Evolutionary conservation across 2,888 invertebrate genomes (phyloP).

Genomic region (Mimas tiliae): DNA sequence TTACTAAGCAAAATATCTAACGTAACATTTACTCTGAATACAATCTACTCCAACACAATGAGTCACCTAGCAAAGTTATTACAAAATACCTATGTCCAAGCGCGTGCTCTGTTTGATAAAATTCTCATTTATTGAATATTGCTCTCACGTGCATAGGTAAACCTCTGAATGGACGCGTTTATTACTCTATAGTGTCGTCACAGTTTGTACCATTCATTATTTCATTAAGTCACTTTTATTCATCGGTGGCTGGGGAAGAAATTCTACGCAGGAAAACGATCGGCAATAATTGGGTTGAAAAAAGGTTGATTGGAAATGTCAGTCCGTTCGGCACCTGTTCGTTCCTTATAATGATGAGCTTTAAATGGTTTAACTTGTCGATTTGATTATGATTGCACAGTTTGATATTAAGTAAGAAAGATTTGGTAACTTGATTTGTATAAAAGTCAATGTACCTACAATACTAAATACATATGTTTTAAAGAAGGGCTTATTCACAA

Average conservation of each 20-base stretch:
- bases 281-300: slow-evolving; percentile 64
- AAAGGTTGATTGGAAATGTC: slow-evolving; percentile 42
- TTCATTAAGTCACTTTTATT: slow-evolving; percentile 67
- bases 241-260: slow-evolving; percentile 46
- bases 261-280: slow-evolving; percentile 54
- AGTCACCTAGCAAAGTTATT: background rate
- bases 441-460: no score
- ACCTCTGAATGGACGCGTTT: slow-evolving; percentile 27
- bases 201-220: slow-evolving; percentile 51
- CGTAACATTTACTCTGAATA: background rate
- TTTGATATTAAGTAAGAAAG: background rate
- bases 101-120: slow-evolving; percentile 42
- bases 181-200: background rate
- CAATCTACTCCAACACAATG: background rate
- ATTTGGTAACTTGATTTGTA: no score
- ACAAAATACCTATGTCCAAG: background rate
- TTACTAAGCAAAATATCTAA: no score
- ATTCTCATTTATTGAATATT: slow-evolving; percentile 47
- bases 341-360: slow-evolving; percentile 38
- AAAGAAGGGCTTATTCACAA: no score
- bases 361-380: slow-evolving; percentile 31
- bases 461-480: no score
- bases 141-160: slow-evolving; percentile 33
- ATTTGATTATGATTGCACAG: slow-evolving; percentile 12
- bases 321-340: slow-evolving; percentile 42